Evolutionary conservation across 2,113 vertebrate genomes (phyloP).

Genomic region (Bostrychus sinensis): DNA sequence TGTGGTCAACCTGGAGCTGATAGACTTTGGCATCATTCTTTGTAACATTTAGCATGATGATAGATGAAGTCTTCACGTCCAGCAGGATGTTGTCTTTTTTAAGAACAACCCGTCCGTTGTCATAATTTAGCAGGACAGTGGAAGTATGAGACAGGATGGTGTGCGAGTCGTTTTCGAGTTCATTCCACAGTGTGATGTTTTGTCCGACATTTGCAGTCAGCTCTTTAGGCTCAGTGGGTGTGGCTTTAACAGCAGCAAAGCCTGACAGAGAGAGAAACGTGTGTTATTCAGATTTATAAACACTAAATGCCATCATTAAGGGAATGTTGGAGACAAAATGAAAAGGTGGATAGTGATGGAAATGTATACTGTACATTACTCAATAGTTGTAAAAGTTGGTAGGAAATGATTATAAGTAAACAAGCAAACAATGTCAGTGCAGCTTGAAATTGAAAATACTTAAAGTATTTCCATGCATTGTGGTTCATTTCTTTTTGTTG

Average conservation of each 20-base stretch:
- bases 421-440: no score
- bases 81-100: neutral
- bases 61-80: neutral
- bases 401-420: no score
- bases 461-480: no score
- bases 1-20: neutral
- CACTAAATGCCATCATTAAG: no score
- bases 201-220: neutral
- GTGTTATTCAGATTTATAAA: no score
- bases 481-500: no score
- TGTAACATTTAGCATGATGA: neutral
- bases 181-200: neutral
- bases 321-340: no score
- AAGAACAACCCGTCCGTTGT: neutral
- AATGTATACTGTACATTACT: no score
- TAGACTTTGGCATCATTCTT: neutral
- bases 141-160: neutral
- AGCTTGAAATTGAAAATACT: no score
- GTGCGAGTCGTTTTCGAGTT: neutral
- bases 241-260: no score
- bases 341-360: no score
- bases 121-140: neutral
- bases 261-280: neutral
- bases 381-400: no score
- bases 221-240: neutral